phyloP scores from a whole-genome alignment of 2,113 vertebrate species.

The Syngnathus floridae region DNA sequence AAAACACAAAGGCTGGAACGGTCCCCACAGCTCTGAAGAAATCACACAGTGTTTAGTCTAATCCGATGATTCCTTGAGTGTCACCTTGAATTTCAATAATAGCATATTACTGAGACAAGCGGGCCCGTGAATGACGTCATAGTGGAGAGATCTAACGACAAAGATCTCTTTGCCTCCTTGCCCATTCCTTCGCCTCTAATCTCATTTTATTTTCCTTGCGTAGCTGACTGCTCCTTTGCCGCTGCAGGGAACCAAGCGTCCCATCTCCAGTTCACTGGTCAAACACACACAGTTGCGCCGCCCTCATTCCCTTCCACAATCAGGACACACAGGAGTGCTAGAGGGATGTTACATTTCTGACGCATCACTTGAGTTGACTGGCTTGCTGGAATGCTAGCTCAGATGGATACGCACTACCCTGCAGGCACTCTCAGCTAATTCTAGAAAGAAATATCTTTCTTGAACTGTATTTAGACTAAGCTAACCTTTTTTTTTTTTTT shows the following conservation, averaged over 20 bases:
- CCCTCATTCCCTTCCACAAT: slow-evolving; percentile 65
- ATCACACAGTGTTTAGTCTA: slow-evolving; percentile 43
- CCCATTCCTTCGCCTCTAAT: slow-evolving; percentile 28
- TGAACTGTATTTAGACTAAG: slow-evolving; percentile 31
- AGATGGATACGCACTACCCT: slow-evolving; percentile 44
- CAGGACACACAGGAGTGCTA: slow-evolving; percentile 62
- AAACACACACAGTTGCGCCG: slow-evolving; percentile 61
- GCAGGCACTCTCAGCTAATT: slow-evolving; percentile 45
- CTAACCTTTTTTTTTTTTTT: slow-evolving; percentile 41
- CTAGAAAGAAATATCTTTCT: slow-evolving; percentile 32
- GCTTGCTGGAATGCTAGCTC: slow-evolving; percentile 49
- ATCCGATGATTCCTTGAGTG: slow-evolving; percentile 37
- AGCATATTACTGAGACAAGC: slow-evolving; percentile 42
- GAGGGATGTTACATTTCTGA: slow-evolving; percentile 65
- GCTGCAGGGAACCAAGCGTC: slow-evolving; percentile 65
- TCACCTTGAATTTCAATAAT: slow-evolving; percentile 51
- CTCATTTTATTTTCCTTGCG: slow-evolving; percentile 44
- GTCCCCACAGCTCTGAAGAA: slow-evolving; percentile 21
- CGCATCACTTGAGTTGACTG: slow-evolving; percentile 65
- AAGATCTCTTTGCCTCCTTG: slow-evolving; percentile 32
- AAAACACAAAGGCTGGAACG: slow-evolving; percentile 24
- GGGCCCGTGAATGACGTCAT: slow-evolving; percentile 21
- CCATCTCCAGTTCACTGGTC: slow-evolving; percentile 69
- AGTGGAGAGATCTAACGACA: slow-evolving; percentile 29
- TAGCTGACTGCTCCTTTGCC: slow-evolving; percentile 35